Evolutionary conservation across 2,888 invertebrate species (phyloP), one percentile per base, ranked within the genome.

Genomic region (Plebejus anna): DNA sequence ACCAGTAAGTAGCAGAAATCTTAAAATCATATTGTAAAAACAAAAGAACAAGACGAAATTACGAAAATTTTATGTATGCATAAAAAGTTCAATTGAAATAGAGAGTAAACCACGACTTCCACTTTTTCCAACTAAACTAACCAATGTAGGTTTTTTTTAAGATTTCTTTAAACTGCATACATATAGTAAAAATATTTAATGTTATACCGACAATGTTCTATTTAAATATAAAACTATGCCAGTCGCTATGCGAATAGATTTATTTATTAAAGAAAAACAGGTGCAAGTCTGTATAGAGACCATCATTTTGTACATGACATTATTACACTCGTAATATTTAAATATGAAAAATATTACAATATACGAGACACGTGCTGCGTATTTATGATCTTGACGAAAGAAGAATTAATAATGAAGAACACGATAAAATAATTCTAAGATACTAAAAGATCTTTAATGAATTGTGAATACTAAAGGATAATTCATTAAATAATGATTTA

Each of bases 261-360:
- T 28, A 72, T 72, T 72, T 22, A 72, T 72, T 22, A 13, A 11
- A 72, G 47, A 72, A 72, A 72, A 72, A 47, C 72, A 72, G 72
- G 47, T 72, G 72, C 72, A 47, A 51, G 72, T 47, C 42, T 72
- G 47, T 28, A 47, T 22, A 11, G 72, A 42, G 72, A 22, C 47
- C 72, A 47, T 72, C 13, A 72, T 47, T 72, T 72, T 72, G 28
- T 11, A 51, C 42, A 4, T 72, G 72, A 47, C 72, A 47, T 47
- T 72, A 4, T 28, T 47, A 11, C 28, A 22, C 47, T 72, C 28
- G 16, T 72, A 47, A 47, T 72, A 72, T 72, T 72, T 11, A 22
- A 47, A 36, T 47, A 6, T 6, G 13, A 36, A 66, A 66, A 66
- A 66, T 66, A 66, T 66, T 13, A 66, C 66, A 36, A 66, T 66